A percentile compares a stretch with the other conserved stretches of the same genome.
Conservation (phyloP, 2,797 vertebrate genomes). For the Babyrousa celebensis region DNA sequence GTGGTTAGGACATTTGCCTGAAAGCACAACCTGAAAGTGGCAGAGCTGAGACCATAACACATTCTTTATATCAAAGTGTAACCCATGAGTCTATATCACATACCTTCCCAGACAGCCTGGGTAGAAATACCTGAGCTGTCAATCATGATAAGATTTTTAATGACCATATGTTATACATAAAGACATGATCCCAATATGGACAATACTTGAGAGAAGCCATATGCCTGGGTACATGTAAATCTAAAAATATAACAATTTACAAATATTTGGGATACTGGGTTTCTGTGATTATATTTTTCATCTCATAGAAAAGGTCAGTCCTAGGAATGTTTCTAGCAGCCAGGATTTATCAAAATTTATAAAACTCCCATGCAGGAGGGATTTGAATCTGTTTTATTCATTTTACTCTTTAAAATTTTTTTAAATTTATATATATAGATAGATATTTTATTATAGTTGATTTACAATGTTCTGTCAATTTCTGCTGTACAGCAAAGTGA, state of each 20-base stretch:
- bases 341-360: constrained; percentile 21
- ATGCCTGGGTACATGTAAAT: not conserved
- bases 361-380: not conserved
- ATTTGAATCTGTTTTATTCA: not conserved
- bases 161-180: not conserved
- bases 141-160: not conserved
- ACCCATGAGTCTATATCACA: not conserved
- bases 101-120: not conserved
- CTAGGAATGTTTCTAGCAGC: constrained; percentile 9
- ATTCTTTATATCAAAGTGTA: not conserved
- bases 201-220: not conserved
- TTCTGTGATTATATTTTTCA: not conserved
- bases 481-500: no score
- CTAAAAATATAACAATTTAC: constrained; percentile 41
- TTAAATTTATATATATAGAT: no score
- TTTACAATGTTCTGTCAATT: no score
- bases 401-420: constrained; percentile 37
- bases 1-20: not conserved
- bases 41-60: not conserved
- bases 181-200: not conserved
- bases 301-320: constrained; percentile 34
- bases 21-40: not conserved
- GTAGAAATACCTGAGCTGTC: not conserved
- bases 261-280: constrained; percentile 35
- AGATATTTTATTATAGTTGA: no score